Conservation (phyloP, 1,140 invertebrate genomes). For the Anoplophora glabripennis region DNA sequence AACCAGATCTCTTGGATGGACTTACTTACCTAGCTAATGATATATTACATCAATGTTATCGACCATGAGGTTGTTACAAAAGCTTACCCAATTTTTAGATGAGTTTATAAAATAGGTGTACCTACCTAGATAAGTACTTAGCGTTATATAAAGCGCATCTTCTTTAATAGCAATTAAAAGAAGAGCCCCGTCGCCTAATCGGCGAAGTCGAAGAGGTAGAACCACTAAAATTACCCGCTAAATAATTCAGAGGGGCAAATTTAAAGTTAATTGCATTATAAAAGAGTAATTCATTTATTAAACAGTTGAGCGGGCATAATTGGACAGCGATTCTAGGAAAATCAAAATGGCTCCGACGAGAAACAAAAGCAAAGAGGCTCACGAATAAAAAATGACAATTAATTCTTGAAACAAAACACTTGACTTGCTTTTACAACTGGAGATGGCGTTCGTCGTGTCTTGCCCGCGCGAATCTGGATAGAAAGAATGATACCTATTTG, state of each 20-base stretch:
- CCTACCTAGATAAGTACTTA: too few relatives aligned
- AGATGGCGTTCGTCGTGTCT: slow-evolving; percentile 19
- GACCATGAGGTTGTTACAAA: too few relatives aligned
- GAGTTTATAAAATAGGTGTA: too few relatives aligned
- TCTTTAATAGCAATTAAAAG: too few relatives aligned
- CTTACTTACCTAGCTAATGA: too few relatives aligned
- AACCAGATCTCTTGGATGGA: too few relatives aligned
- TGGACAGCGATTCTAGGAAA: slow-evolving; percentile 45
- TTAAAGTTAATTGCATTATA: slow-evolving; percentile 45
- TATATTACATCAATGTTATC: too few relatives aligned
- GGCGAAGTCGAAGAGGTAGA: slow-evolving; percentile 6
- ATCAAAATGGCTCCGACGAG: slow-evolving; percentile 45
- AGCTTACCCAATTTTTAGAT: too few relatives aligned
- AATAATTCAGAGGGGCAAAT: slow-evolving; percentile 30
- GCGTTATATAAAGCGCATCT: too few relatives aligned
- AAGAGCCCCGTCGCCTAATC: too few relatives aligned
- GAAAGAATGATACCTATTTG: too few relatives aligned
- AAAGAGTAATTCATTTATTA: slow-evolving; percentile 54
- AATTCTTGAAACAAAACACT: slow-evolving; percentile 44
- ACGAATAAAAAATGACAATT: slow-evolving; percentile 43
- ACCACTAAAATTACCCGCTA: slow-evolving; percentile 13
- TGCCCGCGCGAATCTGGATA: slow-evolving; percentile 8
- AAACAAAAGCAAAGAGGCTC: slow-evolving; percentile 39
- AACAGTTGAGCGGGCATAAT: slow-evolving; percentile 40
- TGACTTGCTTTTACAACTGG: slow-evolving; percentile 28